Evolutionary conservation across 2,113 vertebrate genomes (phyloP), one percentile per base, ranked within the genome.

Genomic region (Guaruba guarouba): DNA sequence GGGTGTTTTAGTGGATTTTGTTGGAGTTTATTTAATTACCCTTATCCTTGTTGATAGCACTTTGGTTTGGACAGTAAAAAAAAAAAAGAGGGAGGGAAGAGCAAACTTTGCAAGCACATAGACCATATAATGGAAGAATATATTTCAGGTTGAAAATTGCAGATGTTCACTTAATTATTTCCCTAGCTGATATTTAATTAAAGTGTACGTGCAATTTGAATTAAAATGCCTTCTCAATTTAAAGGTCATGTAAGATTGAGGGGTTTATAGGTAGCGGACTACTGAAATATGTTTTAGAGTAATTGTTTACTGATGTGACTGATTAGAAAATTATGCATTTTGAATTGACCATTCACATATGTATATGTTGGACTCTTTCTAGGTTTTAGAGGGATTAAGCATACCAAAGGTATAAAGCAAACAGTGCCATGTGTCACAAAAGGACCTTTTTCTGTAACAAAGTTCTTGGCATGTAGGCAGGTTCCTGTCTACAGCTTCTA

Each of bases 181-280:
- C 68, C 71, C 48, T 87, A 63, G 63, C 76, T 95, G 93, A 63
- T 97, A 90, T 95, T 97, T 98, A 97, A 96, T 97, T 97, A 94
- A 97, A 96, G 63, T 33, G 1, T 55, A 41, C 88, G 73, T 78
- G 86, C 70, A 84, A 70, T 95, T 92, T 90, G 43, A 96, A 93
- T 96, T 87, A 95, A 97, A 96, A 95, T 94, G 33, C 35, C 43
- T 92, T 70, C 68, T 94, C 85, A 83, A 43, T 95, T 95, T 96
- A 95, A 97, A 97, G 89, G 82, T 97, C 93, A 87, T 39, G 13
- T 54, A 41, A 93, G 95, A 94, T 89, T 92, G 88, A 94, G 79
- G 86, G 1, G 48, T 97, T 97, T 92, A 73, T 92, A 90, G 82
- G 82, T 93, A 83, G 88, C 88, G 17, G 63, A 76, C 54, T n/a